A percentile compares a stretch with the other conserved stretches of the same genome.
These are phyloP conservation scores for Autographa pulchrina DNA, from an alignment of 2,888 invertebrate species.

Conservation along the genomic window DNA sequence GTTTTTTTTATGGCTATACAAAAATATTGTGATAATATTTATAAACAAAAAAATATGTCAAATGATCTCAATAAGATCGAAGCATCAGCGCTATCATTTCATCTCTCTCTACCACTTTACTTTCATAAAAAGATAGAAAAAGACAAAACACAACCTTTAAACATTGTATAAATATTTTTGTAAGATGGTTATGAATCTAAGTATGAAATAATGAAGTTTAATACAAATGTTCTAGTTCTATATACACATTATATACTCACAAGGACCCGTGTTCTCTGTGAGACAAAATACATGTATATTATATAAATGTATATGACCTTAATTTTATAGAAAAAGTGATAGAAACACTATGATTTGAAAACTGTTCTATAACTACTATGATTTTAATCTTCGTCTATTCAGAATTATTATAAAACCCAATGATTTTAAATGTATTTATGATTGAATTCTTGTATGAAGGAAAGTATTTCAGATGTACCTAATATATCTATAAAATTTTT, in stretches of 20 bases:
- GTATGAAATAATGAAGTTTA: conserved; percentile 58
- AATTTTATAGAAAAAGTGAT: conserved; percentile 10
- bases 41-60: not conserved
- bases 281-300: conserved; percentile 80
- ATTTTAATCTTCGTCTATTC: not conserved
- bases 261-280: conserved; percentile 87
- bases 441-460: not conserved
- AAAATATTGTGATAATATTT: too few relatives aligned
- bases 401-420: not conserved
- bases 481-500: not conserved
- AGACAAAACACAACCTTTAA: not conserved
- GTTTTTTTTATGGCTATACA: too few relatives aligned
- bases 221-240: conserved; percentile 62
- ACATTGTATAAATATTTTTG: not conserved
- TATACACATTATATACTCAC: conserved; percentile 80
- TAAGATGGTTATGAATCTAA: conserved; percentile 12
- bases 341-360: not conserved
- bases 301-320: conserved; percentile 57
- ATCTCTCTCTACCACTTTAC: not conserved
- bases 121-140: not conserved
- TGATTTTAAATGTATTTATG: not conserved
- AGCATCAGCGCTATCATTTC: not conserved
- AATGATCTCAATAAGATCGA: not conserved
- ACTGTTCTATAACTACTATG: not conserved
- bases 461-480: not conserved